A percentile compares a stretch with the other conserved stretches of the same genome.
Evolutionary conservation across 2,113 vertebrate species (phyloP).

Genomic region (Gymnarchus niloticus): DNA sequence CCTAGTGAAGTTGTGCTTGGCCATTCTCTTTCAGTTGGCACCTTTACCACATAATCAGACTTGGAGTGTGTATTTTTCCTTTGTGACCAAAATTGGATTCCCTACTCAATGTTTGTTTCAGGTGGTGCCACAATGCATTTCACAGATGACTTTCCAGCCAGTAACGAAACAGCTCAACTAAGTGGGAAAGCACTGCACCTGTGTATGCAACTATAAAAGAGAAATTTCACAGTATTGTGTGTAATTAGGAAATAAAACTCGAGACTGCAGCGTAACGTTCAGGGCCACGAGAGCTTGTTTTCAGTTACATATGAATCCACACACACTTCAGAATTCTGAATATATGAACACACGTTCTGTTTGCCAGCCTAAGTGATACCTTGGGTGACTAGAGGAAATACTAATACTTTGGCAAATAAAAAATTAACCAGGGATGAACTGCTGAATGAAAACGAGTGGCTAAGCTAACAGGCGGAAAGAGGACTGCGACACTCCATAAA

Average conservation of each 20-base stretch:
- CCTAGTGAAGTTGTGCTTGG: background rate
- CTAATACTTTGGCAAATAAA: background rate
- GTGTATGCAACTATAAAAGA: background rate
- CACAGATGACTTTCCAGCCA: background rate
- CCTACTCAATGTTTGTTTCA: background rate
- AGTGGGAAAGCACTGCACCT: background rate
- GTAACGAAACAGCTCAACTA: background rate
- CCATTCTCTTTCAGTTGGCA: background rate
- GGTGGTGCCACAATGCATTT: too few relatives aligned
- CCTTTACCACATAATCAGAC: background rate
- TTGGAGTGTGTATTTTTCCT: background rate
- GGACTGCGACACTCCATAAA: background rate
- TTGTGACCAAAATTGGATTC: background rate
- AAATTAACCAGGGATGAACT: background rate
- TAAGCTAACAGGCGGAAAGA: background rate
- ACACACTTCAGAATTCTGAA: background rate
- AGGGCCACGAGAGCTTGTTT: background rate
- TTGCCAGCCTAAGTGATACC: conserved; percentile 20
- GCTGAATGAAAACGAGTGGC: background rate
- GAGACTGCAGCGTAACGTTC: background rate
- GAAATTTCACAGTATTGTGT: background rate
- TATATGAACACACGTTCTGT: conserved; percentile 10
- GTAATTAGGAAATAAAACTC: background rate
- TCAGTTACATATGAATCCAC: background rate
- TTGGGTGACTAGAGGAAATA: background rate